Conservation (phyloP, 2,888 invertebrate genomes). For the Conus canariensis region DNA sequence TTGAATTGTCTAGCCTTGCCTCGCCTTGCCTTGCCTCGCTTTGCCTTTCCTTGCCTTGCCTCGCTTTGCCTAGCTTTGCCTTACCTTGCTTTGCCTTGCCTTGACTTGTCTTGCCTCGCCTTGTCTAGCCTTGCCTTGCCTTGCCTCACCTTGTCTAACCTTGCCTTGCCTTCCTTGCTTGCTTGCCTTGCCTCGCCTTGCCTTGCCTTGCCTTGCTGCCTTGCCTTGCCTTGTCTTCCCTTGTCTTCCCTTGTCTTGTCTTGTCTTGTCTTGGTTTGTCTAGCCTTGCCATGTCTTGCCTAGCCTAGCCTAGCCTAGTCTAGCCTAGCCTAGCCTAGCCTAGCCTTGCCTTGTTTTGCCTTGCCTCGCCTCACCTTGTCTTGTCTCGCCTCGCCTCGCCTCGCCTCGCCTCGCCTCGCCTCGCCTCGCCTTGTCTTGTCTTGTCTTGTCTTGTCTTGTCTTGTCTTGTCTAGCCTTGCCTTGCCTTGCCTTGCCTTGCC, state of each 20-base stretch:
- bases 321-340: conserved; percentile 6
- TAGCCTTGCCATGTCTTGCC: neutral
- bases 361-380: conserved; percentile 22
- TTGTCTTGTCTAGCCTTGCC: conserved; percentile 15
- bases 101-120: conserved; percentile 26
- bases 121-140: conserved; percentile 16
- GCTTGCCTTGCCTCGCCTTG: conserved; percentile 32
- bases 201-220: conserved; percentile 21
- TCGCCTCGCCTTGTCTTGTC: conserved; percentile 17
- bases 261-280: conserved; percentile 13
- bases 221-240: conserved; percentile 19
- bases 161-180: conserved; percentile 22
- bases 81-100: conserved; percentile 1
- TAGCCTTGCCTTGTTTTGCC: neutral
- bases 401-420: conserved; percentile 26
- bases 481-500: neutral
- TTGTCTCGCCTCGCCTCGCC: conserved; percentile 22
- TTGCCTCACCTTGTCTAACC: conserved; percentile 20
- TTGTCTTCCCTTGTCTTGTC: conserved; percentile 17
- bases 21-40: too few species aligned
- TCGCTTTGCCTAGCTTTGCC: conserved; percentile 27
- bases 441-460: conserved; percentile 20
- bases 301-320: conserved; percentile 3
- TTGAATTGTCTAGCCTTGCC: too few species aligned
- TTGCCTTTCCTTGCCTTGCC: conserved; percentile 2